Evolutionary conservation across 2,113 vertebrate species (phyloP).

Genomic region (Heterocephalus glaber): DNA sequence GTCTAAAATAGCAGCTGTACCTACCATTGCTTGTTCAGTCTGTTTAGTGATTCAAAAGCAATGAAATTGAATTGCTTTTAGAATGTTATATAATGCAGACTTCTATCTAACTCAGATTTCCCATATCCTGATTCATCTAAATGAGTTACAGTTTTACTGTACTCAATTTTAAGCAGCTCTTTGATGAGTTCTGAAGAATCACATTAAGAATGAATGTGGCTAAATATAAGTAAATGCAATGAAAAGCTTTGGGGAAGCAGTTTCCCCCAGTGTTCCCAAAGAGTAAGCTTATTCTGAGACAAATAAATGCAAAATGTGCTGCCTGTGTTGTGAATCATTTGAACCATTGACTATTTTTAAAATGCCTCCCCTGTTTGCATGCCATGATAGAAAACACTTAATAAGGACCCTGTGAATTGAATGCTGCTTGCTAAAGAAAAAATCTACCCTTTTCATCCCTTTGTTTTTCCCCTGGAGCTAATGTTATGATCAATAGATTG

Average conservation of each 20-base stretch:
- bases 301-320: constrained; percentile 19
- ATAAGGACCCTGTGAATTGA: constrained; percentile 50
- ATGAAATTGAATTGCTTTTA: constrained; percentile 46
- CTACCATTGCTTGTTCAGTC: background rate
- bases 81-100: constrained; percentile 47
- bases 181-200: constrained; percentile 58
- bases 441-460: background rate
- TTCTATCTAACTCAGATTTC: background rate
- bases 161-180: constrained; percentile 18
- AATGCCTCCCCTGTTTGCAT: constrained; percentile 44
- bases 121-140: background rate
- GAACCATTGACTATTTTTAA: constrained; percentile 63
- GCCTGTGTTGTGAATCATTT: constrained; percentile 37
- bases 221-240: constrained; percentile 44
- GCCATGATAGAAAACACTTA: constrained; percentile 60
- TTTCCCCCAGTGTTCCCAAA: background rate
- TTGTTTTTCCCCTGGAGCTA: constrained; percentile 65
- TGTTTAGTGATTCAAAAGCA: constrained; percentile 58
- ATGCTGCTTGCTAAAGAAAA: constrained; percentile 41
- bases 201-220: constrained; percentile 32
- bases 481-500: constrained; percentile 74
- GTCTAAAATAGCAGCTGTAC: background rate
- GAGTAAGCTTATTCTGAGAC: constrained; percentile 48
- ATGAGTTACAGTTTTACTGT: constrained; percentile 57
- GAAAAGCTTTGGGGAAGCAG: constrained; percentile 30